Evolutionary conservation across 2,113 vertebrate species (phyloP).

Genomic region (Bombycilla garrulus): DNA sequence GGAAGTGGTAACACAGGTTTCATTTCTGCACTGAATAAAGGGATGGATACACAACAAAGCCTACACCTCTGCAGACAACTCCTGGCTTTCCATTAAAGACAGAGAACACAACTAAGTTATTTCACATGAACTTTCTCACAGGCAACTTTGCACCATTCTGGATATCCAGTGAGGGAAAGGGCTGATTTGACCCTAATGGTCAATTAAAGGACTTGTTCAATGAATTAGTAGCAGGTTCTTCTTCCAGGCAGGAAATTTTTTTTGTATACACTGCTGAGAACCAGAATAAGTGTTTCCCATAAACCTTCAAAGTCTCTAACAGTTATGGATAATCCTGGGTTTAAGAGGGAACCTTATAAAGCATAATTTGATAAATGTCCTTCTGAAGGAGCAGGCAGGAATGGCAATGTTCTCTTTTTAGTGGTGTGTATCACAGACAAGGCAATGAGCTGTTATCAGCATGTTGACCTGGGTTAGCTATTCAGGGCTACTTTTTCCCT

Average conservation of each 20-base stretch:
- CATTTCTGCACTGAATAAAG: not conserved
- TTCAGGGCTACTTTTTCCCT: not conserved
- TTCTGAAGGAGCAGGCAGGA: not conserved
- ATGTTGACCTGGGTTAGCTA: not conserved
- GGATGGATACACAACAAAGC: not conserved
- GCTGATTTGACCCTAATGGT: not conserved
- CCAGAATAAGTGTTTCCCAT: not conserved
- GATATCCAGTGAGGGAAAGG: not conserved
- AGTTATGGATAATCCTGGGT: not conserved
- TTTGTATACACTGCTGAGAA: not conserved
- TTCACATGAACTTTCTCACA: not conserved
- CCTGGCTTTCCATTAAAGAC: not conserved
- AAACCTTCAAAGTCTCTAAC: not conserved
- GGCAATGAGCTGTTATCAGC: not conserved
- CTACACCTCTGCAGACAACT: not conserved
- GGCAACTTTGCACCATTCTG: not conserved
- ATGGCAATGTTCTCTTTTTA: not conserved
- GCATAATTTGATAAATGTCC: not conserved
- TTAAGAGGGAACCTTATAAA: not conserved
- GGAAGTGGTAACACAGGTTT: not conserved
- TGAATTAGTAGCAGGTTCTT: not conserved
- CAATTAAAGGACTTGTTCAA: not conserved
- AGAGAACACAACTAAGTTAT: not conserved
- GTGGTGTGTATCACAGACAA: rapidly evolving
- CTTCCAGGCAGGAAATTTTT: not conserved